Evolutionary conservation across 2,113 vertebrate genomes (phyloP), one percentile per base, ranked within the genome.

Genomic region (Pachyramphus minor): DNA sequence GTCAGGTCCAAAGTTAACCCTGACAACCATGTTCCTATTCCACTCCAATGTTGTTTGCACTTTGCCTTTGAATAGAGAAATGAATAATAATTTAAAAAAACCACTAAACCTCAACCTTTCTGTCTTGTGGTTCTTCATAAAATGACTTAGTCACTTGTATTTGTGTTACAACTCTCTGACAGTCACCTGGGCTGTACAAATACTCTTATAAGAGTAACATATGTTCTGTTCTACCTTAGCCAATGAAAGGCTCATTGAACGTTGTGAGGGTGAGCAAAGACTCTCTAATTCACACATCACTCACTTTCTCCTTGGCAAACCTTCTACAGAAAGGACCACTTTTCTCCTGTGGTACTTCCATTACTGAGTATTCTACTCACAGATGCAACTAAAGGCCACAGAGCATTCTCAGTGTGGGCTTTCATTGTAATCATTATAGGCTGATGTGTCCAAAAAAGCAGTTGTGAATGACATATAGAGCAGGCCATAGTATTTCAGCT

Each of bases 331-430:
- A 94, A 95, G 42, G 66, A 67, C 5, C 28, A n/a, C 72, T 95
- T 94, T 80, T 81, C 67, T 85, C 66, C 72, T 64, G 25, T 28
- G 39, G 83, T 62, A 59, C 50, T 91, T 78, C 47, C 63, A 87
- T 49, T 39, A 59, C 52, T 62, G 44, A 60, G 78, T 80, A 90
- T 86, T 90, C 45, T 90, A 80, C 63, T 77, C 37, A 89, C 13
- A 94, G 53, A 95, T 88, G 69, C 28, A 92, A 94, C 84, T 78
- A 87, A 89, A 91, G 39, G 58, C 64, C 82, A 47, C 55, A 62
- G 58, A 97, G 86, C 50, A 31, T 60, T 69, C 31, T 87, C 63
- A 90, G 37, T 17, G 25, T 3, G 7, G 88, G 63, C 56, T 62
- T 87, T 95, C 84, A 94, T 63, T 89, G 45, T 52, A 49, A 91